phyloP scores from a whole-genome alignment of 2,113 vertebrate species.

The Petaurus breviceps region DNA sequence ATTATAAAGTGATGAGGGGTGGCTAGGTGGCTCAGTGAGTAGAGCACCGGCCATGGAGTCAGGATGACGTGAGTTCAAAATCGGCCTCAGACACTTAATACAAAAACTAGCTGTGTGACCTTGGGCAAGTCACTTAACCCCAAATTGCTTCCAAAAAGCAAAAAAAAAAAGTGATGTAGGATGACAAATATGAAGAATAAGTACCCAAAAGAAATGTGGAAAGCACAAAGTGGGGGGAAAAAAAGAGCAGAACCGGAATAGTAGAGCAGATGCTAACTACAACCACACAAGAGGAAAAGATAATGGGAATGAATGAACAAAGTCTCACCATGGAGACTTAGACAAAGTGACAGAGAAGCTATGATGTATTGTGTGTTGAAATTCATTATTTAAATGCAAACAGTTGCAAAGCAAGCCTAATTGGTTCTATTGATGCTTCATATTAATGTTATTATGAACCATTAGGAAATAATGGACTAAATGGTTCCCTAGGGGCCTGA shows the following conservation, averaged over 20 bases:
- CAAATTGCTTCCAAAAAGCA: too few species aligned
- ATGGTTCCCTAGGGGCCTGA: neutral
- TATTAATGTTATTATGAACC: neutral
- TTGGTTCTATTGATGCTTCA: neutral
- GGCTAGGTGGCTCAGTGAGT: too few species aligned
- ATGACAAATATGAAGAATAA: neutral
- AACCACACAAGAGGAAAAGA: neutral
- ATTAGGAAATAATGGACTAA: conserved; percentile 7
- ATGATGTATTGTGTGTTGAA: neutral
- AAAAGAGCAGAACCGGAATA: neutral
- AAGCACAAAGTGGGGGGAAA: neutral
- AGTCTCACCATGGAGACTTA: neutral
- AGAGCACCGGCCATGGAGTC: too few species aligned
- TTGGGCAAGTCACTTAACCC: too few species aligned
- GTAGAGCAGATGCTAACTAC: neutral
- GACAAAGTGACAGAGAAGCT: neutral
- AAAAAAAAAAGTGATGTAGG: neutral
- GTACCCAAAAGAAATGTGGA: neutral
- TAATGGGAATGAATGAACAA: neutral
- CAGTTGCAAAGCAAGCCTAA: neutral
- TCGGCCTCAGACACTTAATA: too few species aligned
- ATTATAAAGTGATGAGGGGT: neutral
- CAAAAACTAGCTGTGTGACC: too few species aligned
- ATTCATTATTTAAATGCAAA: neutral
- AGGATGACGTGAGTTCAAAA: too few species aligned